Conservation (phyloP, 1,140 invertebrate species). For the Monochamus saltuarius region DNA sequence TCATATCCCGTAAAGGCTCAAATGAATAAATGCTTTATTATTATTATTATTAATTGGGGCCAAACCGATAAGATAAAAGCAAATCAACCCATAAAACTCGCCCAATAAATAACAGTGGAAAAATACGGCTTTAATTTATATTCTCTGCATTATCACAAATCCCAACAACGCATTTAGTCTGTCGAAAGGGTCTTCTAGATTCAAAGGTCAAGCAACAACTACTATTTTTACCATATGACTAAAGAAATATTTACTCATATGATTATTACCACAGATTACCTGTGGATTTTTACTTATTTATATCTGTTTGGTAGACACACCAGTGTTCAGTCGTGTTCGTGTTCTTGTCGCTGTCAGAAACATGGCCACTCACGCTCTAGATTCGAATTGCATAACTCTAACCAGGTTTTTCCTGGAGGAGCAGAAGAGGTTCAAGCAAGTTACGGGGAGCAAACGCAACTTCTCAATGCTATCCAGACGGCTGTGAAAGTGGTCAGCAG, state of each 20-base stretch:
- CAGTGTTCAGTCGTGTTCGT: too few species aligned
- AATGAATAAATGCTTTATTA: too few species aligned
- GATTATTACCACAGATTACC: too few species aligned
- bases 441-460: constrained; percentile 93
- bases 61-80: too few species aligned
- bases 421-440: constrained; percentile 81
- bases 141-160: not conserved
- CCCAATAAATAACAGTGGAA: not conserved
- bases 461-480: constrained; percentile 92
- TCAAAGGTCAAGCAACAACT: not conserved
- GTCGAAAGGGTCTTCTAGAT: not conserved
- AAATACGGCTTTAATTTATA: too few species aligned
- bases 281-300: not conserved
- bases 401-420: constrained; percentile 93
- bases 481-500: constrained; percentile 97
- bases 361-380: constrained; percentile 55
- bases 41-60: too few species aligned
- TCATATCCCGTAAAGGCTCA: too few species aligned
- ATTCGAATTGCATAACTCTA: constrained; percentile 93
- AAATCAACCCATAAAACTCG: not conserved
- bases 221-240: too few species aligned
- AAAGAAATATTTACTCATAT: too few species aligned
- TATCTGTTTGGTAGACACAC: not conserved
- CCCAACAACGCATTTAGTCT: not conserved
- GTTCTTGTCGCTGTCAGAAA: not conserved